Percentiles rank a stretch among this genome's conserved stretches.
These are phyloP conservation scores for Hydroisotoma schaefferi DNA, from an alignment of 2,888 invertebrate species.

Conservation along the genomic window DNA sequence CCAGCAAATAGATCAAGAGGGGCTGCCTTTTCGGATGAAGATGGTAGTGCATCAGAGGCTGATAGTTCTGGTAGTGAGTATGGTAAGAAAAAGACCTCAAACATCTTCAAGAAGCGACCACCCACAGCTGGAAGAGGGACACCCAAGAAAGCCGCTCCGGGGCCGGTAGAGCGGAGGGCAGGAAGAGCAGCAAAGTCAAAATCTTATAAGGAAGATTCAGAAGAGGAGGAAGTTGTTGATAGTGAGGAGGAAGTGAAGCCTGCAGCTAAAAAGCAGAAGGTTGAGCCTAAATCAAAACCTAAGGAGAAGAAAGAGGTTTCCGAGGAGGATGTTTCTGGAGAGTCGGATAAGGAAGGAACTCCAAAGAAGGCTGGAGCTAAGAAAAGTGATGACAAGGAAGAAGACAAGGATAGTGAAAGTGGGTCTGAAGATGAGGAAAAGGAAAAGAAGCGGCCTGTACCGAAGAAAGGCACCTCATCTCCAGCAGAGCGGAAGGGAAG, in stretches of 20 bases:
- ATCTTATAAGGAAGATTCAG: slow-evolving; percentile 18
- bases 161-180: slow-evolving; percentile 13
- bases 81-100: slow-evolving; percentile 33
- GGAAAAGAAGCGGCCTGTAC: too few relatives aligned
- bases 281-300: too few relatives aligned
- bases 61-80: slow-evolving; percentile 47
- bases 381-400: not conserved
- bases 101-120: too few relatives aligned
- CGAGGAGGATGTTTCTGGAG: too few relatives aligned
- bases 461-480: too few relatives aligned
- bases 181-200: slow-evolving; percentile 4
- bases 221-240: slow-evolving; percentile 29
- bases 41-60: slow-evolving; percentile 30
- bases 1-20: slow-evolving; percentile 34
- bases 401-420: slow-evolving; percentile 11
- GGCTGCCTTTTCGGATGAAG: slow-evolving; percentile 30
- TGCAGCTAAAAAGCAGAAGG: too few relatives aligned
- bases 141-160: slow-evolving; percentile 13
- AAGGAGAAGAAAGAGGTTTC: too few relatives aligned
- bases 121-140: slow-evolving; percentile 23
- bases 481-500: too few relatives aligned
- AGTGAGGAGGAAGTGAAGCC: slow-evolving; percentile 7
- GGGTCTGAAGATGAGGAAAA: slow-evolving; percentile 27
- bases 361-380: slow-evolving; percentile 8
- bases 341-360: slow-evolving; percentile 18